Conservation (phyloP, 2,888 invertebrate species). For the Oasisia sp. region DNA sequence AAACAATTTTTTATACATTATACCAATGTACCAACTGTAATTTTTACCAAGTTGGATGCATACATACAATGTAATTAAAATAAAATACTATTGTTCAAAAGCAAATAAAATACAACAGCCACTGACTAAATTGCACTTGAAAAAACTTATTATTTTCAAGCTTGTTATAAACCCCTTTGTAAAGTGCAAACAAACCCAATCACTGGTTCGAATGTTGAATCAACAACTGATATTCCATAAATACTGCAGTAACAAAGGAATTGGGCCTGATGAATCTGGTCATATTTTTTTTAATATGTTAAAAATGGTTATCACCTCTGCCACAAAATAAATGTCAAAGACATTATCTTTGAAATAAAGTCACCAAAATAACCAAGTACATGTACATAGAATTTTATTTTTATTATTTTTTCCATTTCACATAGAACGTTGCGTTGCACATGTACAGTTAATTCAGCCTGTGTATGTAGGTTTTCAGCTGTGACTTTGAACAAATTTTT, state of each 20-base stretch:
- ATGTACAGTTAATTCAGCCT: not conserved
- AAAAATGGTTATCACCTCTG: too few species aligned
- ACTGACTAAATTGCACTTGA: not conserved
- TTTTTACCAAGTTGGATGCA: too few species aligned
- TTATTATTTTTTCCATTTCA: not conserved
- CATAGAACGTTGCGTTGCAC: not conserved
- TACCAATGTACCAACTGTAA: too few species aligned
- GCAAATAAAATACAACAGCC: not conserved
- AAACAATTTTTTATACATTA: too few species aligned
- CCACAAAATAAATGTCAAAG: not conserved
- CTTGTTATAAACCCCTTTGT: not conserved
- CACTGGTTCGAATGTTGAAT: not conserved
- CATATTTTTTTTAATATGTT: too few species aligned
- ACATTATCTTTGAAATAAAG: not conserved
- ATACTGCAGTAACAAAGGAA: not conserved
- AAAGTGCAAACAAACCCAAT: not conserved
- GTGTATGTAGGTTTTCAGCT: not conserved
- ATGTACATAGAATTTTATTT: not conserved
- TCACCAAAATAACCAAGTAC: too few species aligned
- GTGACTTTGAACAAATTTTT: not conserved
- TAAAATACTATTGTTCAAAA: too few species aligned
- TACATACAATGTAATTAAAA: too few species aligned
- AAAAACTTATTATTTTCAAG: not conserved
- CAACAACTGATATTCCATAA: not conserved
- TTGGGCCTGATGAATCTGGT: too few species aligned